Conservation (phyloP, 64 coral and sea anemone genomes). For the Cladopsammia gracilis region DNA sequence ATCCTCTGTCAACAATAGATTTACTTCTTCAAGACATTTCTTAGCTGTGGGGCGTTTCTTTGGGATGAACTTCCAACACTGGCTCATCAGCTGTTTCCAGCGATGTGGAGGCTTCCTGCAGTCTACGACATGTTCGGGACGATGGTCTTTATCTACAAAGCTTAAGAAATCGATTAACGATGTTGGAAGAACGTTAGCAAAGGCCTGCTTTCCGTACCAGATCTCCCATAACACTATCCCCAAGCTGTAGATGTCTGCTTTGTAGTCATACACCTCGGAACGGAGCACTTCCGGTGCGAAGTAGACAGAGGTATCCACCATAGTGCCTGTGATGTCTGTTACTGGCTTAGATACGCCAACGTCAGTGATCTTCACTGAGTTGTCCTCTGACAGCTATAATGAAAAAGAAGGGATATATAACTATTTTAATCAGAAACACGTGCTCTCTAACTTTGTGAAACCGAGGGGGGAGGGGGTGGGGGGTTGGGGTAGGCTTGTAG, state of each 20-base stretch:
- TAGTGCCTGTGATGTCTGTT: constrained; percentile 23
- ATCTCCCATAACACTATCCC: constrained; percentile 54
- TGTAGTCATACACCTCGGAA: background rate
- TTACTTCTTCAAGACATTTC: background rate
- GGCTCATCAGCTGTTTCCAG: constrained; percentile 4
- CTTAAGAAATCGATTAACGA: background rate
- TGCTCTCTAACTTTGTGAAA: too few relatives aligned
- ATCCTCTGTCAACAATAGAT: background rate
- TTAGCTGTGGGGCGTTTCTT: background rate
- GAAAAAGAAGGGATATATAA: background rate
- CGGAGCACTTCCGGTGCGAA: constrained; percentile 22
- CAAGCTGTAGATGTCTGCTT: constrained; percentile 50
- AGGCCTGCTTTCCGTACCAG: constrained; percentile 34
- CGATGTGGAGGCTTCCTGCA: background rate
- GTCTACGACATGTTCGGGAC: background rate
- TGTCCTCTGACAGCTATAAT: background rate
- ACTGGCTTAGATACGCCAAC: constrained; percentile 2
- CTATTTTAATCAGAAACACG: too few relatives aligned
- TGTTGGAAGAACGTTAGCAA: background rate
- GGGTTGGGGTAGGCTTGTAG: too few relatives aligned
- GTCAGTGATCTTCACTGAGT: background rate
- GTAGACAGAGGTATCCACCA: background rate
- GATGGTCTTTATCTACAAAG: constrained; percentile 1
- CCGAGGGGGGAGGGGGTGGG: too few relatives aligned
- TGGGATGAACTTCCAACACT: constrained; percentile 18